Evolutionary conservation across 2,888 invertebrate species (phyloP).

Genomic region (Idaea biselata): DNA sequence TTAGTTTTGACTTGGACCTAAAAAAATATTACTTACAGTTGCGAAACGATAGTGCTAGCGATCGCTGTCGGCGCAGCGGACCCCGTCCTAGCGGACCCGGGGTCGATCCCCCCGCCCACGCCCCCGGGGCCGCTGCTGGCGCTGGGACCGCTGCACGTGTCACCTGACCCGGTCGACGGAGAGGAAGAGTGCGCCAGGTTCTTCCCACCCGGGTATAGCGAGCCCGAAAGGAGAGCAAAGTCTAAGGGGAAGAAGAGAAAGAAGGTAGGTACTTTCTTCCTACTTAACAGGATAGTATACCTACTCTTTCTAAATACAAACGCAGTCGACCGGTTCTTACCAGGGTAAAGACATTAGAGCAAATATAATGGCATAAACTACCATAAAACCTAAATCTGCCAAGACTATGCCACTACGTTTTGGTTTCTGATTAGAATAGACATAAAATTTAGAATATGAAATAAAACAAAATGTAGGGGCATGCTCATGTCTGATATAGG

Average conservation of each 20-base stretch:
- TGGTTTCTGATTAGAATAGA: too few relatives aligned
- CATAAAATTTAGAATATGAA: too few relatives aligned
- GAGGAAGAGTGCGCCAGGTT: slow-evolving; percentile 82
- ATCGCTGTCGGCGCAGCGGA: slow-evolving; percentile 83
- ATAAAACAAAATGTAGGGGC: too few relatives aligned
- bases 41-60: slow-evolving; percentile 85
- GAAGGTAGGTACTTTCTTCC: slow-evolving; percentile 53
- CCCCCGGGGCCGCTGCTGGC: slow-evolving; percentile 83
- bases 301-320: too few relatives aligned
- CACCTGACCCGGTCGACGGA: slow-evolving; percentile 83
- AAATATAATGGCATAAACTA: too few relatives aligned
- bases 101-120: slow-evolving; percentile 81
- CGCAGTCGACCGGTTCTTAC: too few relatives aligned
- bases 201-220: slow-evolving; percentile 85
- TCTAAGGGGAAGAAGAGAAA: slow-evolving; percentile 77
- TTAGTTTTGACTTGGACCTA: too few relatives aligned
- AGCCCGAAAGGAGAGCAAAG: slow-evolving; percentile 68
- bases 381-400: too few relatives aligned
- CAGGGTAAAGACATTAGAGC: too few relatives aligned
- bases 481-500: too few relatives aligned
- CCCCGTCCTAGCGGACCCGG: slow-evolving; percentile 82
- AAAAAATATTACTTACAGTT: slow-evolving; percentile 76
- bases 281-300: too few relatives aligned
- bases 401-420: too few relatives aligned
- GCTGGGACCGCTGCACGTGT: slow-evolving; percentile 85